These are phyloP conservation scores for Haplochromis burtoni DNA, from an alignment of 2,113 vertebrate species.

Conservation along the genomic window DNA sequence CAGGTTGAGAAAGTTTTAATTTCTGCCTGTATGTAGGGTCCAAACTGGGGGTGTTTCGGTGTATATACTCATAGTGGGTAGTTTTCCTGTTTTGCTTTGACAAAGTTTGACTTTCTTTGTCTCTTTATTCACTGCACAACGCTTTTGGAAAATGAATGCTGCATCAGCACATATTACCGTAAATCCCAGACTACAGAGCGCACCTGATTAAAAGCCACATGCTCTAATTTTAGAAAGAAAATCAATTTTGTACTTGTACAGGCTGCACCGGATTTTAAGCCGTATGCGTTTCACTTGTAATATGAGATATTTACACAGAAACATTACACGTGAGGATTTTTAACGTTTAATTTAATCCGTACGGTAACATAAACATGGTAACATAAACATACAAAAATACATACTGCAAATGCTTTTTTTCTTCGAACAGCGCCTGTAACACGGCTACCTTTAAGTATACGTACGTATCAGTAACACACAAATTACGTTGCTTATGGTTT, in stretches of 20 bases:
- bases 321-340: accelerated
- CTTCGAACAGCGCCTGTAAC: accelerated
- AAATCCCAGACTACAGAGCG: background rate
- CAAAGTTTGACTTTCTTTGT: background rate
- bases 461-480: background rate
- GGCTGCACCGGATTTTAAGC: background rate
- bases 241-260: background rate
- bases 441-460: background rate
- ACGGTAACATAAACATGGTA: background rate
- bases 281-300: background rate
- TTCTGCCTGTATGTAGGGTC: background rate
- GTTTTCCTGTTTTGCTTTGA: background rate
- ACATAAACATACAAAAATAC: background rate
- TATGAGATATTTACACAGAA: background rate
- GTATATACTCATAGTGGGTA: background rate
- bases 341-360: background rate
- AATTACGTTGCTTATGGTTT: background rate
- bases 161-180: background rate
- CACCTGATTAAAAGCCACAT: accelerated
- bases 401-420: background rate
- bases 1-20: background rate
- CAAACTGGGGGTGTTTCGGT: background rate
- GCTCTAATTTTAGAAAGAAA: background rate
- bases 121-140: background rate
- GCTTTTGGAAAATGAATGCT: background rate